Conservation (phyloP, 2,888 invertebrate genomes). For the Allophyes oxyacanthae region DNA sequence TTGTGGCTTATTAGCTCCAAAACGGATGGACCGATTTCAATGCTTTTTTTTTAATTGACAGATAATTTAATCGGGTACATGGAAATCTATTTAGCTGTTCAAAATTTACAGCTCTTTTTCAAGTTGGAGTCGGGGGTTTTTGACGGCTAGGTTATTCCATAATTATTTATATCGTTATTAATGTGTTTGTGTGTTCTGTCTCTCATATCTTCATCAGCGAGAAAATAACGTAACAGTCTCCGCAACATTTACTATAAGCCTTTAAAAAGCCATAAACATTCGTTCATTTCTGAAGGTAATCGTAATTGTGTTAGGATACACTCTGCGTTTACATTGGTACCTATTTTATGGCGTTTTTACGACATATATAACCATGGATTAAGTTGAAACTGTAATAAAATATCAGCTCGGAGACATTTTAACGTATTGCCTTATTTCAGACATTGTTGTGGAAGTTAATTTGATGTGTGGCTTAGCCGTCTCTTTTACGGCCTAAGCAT, state of each 20-base stretch:
- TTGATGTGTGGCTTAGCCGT: conserved; percentile 14
- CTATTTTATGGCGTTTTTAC: conserved; percentile 57
- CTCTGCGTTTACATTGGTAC: conserved; percentile 48
- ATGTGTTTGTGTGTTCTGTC: too few relatives aligned
- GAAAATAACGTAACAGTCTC: conserved; percentile 14
- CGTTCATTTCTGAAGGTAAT: conserved; percentile 49
- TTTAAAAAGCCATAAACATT: conserved; percentile 45
- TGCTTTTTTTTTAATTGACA: too few relatives aligned
- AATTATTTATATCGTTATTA: too few relatives aligned
- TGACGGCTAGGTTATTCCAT: too few relatives aligned
- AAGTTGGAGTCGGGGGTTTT: too few relatives aligned
- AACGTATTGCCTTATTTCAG: conserved; percentile 29
- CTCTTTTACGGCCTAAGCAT: conserved; percentile 1
- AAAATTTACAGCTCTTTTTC: too few relatives aligned
- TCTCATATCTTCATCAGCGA: too few relatives aligned
- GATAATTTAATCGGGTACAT: too few relatives aligned
- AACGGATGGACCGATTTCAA: too few relatives aligned
- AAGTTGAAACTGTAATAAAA: conserved; percentile 62
- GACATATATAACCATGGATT: conserved; percentile 59
- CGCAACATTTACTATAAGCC: conserved; percentile 21
- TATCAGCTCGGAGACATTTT: conserved; percentile 47
- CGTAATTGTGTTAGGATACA: conserved; percentile 47
- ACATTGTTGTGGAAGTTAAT: conserved; percentile 41
- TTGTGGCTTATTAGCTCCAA: too few relatives aligned
- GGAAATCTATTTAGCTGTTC: too few relatives aligned